Evolutionary conservation across 2,113 vertebrate species (phyloP).

Genomic region (Lasiurus cinereus): DNA sequence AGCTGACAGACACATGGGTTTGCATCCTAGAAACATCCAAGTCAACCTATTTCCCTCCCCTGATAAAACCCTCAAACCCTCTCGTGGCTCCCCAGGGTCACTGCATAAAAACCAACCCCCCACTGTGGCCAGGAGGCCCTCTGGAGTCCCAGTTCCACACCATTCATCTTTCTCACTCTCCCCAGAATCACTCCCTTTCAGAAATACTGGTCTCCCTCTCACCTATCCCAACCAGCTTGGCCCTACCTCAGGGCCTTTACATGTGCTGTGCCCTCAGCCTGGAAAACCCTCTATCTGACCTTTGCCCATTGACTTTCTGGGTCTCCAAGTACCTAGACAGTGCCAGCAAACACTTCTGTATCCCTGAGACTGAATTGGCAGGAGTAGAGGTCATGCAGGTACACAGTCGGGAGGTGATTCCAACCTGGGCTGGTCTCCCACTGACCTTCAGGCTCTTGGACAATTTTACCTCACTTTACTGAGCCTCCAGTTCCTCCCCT

Average conservation of each 20-base stretch:
- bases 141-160: not conserved
- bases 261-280: not conserved
- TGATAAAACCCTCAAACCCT: not conserved
- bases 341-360: not conserved
- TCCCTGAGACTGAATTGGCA: not conserved
- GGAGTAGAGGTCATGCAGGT: fast-evolving
- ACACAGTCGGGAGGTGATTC: not conserved
- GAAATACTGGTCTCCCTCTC: not conserved
- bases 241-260: not conserved
- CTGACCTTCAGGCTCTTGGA: not conserved
- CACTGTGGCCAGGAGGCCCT: not conserved
- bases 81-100: not conserved
- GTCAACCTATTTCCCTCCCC: too few relatives aligned
- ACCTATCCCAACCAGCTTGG: not conserved
- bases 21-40: too few relatives aligned
- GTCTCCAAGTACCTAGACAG: not conserved
- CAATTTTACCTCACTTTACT: not conserved
- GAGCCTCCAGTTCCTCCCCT: not conserved
- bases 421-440: not conserved
- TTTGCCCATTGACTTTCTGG: not conserved
- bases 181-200: not conserved
- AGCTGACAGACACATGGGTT: too few relatives aligned
- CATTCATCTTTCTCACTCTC: not conserved
- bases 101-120: not conserved
- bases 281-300: not conserved